phyloP scores from a whole-genome alignment of 2,113 vertebrate genomes.

The Grammomys surdaster region DNA sequence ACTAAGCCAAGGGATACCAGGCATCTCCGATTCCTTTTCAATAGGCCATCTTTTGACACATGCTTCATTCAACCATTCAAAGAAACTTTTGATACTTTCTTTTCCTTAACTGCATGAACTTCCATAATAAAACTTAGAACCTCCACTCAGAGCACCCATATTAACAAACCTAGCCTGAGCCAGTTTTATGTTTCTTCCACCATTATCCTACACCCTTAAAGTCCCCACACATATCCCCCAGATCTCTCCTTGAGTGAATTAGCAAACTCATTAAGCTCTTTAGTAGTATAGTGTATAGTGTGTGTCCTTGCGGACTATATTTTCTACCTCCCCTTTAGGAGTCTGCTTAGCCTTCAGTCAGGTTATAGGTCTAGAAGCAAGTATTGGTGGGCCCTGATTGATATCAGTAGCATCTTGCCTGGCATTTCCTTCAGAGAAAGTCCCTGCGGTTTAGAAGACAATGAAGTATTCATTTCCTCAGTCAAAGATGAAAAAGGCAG shows the following conservation, averaged over 20 bases:
- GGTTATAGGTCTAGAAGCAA: not conserved
- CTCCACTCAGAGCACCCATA: not conserved
- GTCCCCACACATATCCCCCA: not conserved
- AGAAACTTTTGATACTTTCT: not conserved
- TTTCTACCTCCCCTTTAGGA: not conserved
- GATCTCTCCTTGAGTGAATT: not conserved
- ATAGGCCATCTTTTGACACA: not conserved
- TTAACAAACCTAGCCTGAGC: not conserved
- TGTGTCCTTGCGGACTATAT: too few relatives aligned
- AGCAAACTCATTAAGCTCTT: not conserved
- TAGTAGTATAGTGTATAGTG: not conserved
- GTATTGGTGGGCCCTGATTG: not conserved
- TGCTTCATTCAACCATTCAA: not conserved
- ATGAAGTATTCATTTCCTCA: not conserved
- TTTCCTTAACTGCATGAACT: not conserved
- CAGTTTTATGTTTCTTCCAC: not conserved
- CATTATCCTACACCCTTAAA: not conserved
- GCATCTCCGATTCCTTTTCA: not conserved
- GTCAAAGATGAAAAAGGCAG: not conserved
- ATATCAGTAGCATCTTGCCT: not conserved
- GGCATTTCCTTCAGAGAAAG: not conserved
- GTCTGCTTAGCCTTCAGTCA: not conserved
- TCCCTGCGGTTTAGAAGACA: not conserved
- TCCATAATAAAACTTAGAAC: not conserved
- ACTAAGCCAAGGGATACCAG: not conserved